These are phyloP conservation scores for Lissocephala sabroskyi DNA, from an alignment of 2,888 invertebrate species.

Conservation along the genomic window DNA sequence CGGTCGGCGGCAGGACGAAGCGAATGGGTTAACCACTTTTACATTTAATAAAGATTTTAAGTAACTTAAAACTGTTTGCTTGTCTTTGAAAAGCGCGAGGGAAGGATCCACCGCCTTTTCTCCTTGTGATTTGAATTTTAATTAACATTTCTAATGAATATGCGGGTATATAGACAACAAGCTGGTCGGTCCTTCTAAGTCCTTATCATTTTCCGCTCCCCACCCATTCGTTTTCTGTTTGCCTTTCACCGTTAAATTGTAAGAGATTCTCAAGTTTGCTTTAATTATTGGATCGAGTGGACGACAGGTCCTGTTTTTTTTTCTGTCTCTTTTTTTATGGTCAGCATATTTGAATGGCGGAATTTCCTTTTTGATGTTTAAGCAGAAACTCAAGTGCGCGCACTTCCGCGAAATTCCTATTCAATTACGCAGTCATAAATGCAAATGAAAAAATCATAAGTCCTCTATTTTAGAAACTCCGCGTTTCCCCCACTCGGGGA, in stretches of 20 bases:
- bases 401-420: too few species aligned
- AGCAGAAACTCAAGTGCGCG: too few species aligned
- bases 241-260: constrained; percentile 12
- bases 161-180: constrained; percentile 25
- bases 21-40: constrained; percentile 52
- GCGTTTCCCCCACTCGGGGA: too few species aligned
- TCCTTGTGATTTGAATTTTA: constrained; percentile 54
- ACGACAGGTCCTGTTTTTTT: neutral
- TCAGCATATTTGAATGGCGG: too few species aligned
- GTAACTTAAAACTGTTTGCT: constrained; percentile 62
- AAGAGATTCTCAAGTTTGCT: constrained; percentile 20
- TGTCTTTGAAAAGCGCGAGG: too few species aligned
- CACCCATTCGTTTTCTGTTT: constrained; percentile 10
- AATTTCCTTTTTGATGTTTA: too few species aligned
- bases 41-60: constrained; percentile 61
- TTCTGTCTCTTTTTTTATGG: too few species aligned
- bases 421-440: too few species aligned
- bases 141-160: constrained; percentile 54
- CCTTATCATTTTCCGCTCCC: constrained; percentile 6
- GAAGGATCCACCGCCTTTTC: constrained; percentile 18
- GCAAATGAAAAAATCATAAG: too few species aligned
- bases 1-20: neutral
- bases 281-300: constrained; percentile 2
- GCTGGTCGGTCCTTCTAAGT: constrained; percentile 10
- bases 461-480: too few species aligned